Evolutionary conservation across 2,888 invertebrate genomes (phyloP).

Genomic region (Pediacus dermestoides): DNA sequence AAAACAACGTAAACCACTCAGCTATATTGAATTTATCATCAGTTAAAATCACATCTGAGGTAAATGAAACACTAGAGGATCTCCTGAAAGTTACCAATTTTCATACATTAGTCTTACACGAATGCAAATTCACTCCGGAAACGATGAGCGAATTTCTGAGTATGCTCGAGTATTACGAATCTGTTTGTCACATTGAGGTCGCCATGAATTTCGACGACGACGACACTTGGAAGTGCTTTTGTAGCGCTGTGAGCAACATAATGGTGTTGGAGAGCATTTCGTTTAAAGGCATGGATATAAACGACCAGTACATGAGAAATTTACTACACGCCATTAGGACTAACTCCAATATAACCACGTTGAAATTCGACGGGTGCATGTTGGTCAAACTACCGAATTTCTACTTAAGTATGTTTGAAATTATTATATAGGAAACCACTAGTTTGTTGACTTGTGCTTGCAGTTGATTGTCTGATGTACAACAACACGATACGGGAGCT

Average conservation of each 20-base stretch:
- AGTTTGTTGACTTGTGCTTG: conserved; percentile 17
- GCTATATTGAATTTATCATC: conserved; percentile 39
- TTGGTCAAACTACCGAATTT: conserved; percentile 40
- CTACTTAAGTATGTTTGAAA: conserved; percentile 37
- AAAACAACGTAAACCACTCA: conserved; percentile 43
- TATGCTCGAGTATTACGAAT: conserved; percentile 44
- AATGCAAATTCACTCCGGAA: conserved; percentile 40
- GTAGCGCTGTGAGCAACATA: conserved; percentile 37
- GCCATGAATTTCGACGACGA: conserved; percentile 40
- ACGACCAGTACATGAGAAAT: conserved; percentile 38
- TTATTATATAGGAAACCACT: conserved; percentile 4
- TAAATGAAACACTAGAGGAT: conserved; percentile 44
- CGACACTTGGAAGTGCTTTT: conserved; percentile 42
- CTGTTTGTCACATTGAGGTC: conserved; percentile 39
- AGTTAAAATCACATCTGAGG: conserved; percentile 41
- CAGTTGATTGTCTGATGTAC: conserved; percentile 40
- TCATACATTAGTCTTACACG: conserved; percentile 37
- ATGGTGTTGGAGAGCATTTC: conserved; percentile 36
- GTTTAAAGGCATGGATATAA: conserved; percentile 40
- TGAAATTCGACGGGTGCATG: conserved; percentile 43
- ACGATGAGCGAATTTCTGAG: conserved; percentile 43
- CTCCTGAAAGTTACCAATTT: conserved; percentile 44
- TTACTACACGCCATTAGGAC: conserved; percentile 37
- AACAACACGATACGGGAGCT: conserved; percentile 40
- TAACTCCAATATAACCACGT: conserved; percentile 37